These are phyloP conservation scores for Myotis findleyi DNA, from an alignment of 2,797 vertebrate species.

Conservation along the genomic window DNA sequence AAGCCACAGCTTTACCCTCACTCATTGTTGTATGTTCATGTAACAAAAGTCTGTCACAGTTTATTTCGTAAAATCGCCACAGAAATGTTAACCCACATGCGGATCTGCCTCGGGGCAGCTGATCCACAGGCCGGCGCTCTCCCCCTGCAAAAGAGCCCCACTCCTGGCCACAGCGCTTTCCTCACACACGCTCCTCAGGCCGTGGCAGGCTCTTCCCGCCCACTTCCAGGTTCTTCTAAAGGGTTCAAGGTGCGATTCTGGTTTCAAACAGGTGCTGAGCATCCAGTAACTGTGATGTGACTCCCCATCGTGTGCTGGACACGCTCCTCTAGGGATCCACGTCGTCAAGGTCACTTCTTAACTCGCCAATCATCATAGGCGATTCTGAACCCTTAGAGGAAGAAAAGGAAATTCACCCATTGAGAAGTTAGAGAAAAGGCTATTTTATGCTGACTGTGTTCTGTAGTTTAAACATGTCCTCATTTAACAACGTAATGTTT, in stretches of 20 bases:
- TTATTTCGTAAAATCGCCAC: conserved; percentile 85
- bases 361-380: conserved; percentile 98
- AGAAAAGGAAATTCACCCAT: background rate
- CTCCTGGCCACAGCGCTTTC: conserved; percentile 74
- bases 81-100: conserved; percentile 66
- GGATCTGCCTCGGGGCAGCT: conserved; percentile 67
- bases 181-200: conserved; percentile 74
- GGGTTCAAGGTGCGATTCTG: conserved; percentile 78
- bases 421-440: background rate
- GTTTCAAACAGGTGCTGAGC: conserved; percentile 77
- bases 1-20: conserved; percentile 88
- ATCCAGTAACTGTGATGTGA: conserved; percentile 1
- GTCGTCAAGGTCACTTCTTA: conserved; percentile 98
- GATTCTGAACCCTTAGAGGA: conserved; percentile 94
- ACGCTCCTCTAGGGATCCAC: conserved; percentile 93
- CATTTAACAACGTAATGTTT: background rate
- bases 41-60: conserved; percentile 84
- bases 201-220: conserved; percentile 85
- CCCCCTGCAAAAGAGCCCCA: conserved; percentile 68
- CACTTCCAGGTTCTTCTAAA: conserved; percentile 74
- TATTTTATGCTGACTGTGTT: background rate
- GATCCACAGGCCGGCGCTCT: conserved; percentile 67
- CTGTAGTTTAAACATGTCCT: background rate
- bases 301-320: background rate
- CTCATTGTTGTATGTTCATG: conserved; percentile 86